Evolutionary conservation across 2,888 invertebrate species (phyloP).

Genomic region (Meiosimyza platycephala): DNA sequence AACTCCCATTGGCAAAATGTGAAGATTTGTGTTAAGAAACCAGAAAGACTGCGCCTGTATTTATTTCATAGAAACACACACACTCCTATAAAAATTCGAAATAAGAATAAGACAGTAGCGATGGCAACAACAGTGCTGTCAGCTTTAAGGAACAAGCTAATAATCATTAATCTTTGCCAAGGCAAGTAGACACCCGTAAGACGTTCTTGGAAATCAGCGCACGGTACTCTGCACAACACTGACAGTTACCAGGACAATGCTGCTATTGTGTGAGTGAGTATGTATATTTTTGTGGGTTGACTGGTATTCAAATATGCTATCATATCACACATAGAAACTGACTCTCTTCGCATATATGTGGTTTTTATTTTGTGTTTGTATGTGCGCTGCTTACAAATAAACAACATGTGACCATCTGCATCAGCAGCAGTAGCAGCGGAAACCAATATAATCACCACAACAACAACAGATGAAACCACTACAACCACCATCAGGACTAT

Average conservation of each 20-base stretch:
- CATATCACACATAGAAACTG: background rate
- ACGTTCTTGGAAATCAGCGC: conserved; percentile 46
- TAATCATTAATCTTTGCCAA: conserved; percentile 50
- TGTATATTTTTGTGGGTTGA: background rate
- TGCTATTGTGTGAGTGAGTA: background rate
- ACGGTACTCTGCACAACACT: conserved; percentile 30
- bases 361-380: background rate
- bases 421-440: background rate
- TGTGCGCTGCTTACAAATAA: background rate
- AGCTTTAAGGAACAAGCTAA: conserved; percentile 44
- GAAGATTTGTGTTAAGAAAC: too few species aligned
- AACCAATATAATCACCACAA: too few species aligned
- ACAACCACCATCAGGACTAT: too few species aligned
- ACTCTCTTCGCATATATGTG: background rate
- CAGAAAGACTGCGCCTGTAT: background rate
- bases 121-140: background rate
- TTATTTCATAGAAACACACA: background rate
- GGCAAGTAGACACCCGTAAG: conserved; percentile 43
- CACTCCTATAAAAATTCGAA: too few species aligned
- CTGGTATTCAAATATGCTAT: background rate
- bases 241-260: conserved; percentile 23
- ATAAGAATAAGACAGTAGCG: background rate
- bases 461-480: too few species aligned
- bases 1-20: too few species aligned
- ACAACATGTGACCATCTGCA: background rate